These are phyloP conservation scores for Didymodactylos carnosus DNA, from an alignment of 2,888 invertebrate genomes.

Conservation along the genomic window DNA sequence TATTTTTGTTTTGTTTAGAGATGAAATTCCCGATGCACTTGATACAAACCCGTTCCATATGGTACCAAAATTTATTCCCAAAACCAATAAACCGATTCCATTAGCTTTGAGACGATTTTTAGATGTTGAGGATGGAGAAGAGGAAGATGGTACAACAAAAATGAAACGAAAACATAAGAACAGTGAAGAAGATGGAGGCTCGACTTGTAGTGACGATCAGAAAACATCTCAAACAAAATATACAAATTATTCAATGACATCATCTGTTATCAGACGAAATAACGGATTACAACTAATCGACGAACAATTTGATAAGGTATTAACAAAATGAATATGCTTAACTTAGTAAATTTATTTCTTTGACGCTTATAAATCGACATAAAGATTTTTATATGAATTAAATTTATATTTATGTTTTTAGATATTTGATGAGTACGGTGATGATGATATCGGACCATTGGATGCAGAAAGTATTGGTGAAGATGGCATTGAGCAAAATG, in stretches of 20 bases:
- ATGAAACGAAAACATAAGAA: neutral
- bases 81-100: neutral
- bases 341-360: neutral
- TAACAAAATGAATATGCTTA: neutral
- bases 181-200: neutral
- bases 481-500: slow-evolving; percentile 47
- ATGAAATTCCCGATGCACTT: neutral
- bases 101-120: neutral
- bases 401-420: slow-evolving; percentile 37
- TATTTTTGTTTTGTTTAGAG: neutral
- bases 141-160: slow-evolving; percentile 8
- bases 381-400: neutral
- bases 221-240: slow-evolving; percentile 39
- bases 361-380: neutral
- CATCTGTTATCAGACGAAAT: slow-evolving; percentile 66
- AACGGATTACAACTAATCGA: slow-evolving; percentile 61
- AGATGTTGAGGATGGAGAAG: slow-evolving; percentile 15
- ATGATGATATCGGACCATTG: slow-evolving; percentile 66
- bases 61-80: neutral
- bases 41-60: neutral
- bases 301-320: slow-evolving; percentile 66
- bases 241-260: slow-evolving; percentile 78
- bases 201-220: slow-evolving; percentile 15
- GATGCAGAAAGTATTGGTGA: slow-evolving; percentile 76
- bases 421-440: slow-evolving; percentile 67